Evolutionary conservation across 2,113 vertebrate genomes (phyloP).

Genomic region (Bubo scandiacus): DNA sequence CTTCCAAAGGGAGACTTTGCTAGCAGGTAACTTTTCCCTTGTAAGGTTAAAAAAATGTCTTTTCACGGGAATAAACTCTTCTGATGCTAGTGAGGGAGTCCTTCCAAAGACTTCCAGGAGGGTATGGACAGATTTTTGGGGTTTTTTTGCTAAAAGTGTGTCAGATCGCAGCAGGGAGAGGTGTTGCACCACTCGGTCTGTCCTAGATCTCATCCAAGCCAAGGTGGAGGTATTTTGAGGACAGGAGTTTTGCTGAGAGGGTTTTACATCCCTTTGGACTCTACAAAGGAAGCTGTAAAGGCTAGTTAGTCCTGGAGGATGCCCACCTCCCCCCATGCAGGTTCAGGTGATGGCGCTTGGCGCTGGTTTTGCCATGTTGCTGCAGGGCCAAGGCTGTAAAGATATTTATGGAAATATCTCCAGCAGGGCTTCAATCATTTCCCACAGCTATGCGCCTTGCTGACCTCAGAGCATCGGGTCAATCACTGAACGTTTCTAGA

Average conservation of each 20-base stretch:
- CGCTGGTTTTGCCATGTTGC: rapidly evolving
- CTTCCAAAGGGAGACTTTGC: not conserved
- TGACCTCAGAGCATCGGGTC: not conserved
- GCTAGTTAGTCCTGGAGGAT: not conserved
- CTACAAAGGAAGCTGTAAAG: not conserved
- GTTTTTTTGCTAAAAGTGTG: rapidly evolving
- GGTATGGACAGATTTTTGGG: not conserved
- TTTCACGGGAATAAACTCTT: not conserved
- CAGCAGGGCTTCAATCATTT: not conserved
- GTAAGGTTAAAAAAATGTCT: not conserved
- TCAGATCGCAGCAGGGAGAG: rapidly evolving
- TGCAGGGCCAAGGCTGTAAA: not conserved
- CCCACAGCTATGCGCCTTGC: not conserved
- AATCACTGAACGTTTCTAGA: not conserved
- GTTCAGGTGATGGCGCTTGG: not conserved
- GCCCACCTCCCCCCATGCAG: not conserved
- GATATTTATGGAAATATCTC: not conserved
- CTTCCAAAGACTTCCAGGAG: not conserved
- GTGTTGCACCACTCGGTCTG: rapidly evolving
- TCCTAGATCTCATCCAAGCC: not conserved
- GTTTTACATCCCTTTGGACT: not conserved
- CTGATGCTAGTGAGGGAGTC: not conserved
- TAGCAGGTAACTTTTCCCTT: not conserved
- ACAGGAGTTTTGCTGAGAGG: not conserved
- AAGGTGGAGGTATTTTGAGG: not conserved